Percentiles rank a stretch among this genome's conserved stretches.
Evolutionary conservation across 2,113 vertebrate species (phyloP).

Genomic region (Nothobranchius kuhntae): DNA sequence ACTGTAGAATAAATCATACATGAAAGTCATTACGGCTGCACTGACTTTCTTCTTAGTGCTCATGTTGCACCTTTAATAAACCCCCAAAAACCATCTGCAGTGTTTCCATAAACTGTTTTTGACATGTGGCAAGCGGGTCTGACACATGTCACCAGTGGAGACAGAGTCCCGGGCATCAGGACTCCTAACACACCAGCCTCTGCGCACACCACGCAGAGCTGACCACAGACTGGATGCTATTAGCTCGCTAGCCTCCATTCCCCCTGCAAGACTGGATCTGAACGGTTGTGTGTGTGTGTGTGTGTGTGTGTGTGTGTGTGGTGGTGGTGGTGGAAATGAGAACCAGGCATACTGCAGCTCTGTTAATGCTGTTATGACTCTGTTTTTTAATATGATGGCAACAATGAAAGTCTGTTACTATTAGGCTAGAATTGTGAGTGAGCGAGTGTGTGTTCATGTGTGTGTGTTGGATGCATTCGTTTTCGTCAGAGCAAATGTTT

Average conservation of each 20-base stretch:
- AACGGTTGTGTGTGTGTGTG: slow-evolving; percentile 39
- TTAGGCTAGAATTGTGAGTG: slow-evolving; percentile 47
- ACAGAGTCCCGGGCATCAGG: slow-evolving; percentile 67
- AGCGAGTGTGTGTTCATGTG: slow-evolving; percentile 25
- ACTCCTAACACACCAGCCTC: slow-evolving; percentile 69
- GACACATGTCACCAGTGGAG: slow-evolving; percentile 75
- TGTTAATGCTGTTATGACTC: slow-evolving; percentile 74
- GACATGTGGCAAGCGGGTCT: slow-evolving; percentile 69
- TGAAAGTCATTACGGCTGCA: slow-evolving; percentile 46
- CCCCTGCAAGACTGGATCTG: slow-evolving; percentile 60
- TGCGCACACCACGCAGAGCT: slow-evolving; percentile 66
- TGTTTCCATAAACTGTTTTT: slow-evolving; percentile 68
- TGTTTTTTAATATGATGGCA: slow-evolving; percentile 74
- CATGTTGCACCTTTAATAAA: slow-evolving; percentile 52
- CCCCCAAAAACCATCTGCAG: slow-evolving; percentile 48
- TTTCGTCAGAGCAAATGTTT: slow-evolving; percentile 62
- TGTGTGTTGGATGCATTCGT: slow-evolving; percentile 43
- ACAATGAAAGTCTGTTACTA: slow-evolving; percentile 78
- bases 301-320: slow-evolving; percentile 31
- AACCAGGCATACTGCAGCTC: slow-evolving; percentile 73
- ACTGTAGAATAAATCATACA: slow-evolving; percentile 26
- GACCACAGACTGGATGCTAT: slow-evolving; percentile 76
- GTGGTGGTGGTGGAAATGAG: slow-evolving; percentile 72
- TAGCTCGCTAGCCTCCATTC: slow-evolving; percentile 71
- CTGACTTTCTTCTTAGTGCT: slow-evolving; percentile 40